Conservation (phyloP, 2,888 invertebrate species). For the Mythimna albipuncta region DNA sequence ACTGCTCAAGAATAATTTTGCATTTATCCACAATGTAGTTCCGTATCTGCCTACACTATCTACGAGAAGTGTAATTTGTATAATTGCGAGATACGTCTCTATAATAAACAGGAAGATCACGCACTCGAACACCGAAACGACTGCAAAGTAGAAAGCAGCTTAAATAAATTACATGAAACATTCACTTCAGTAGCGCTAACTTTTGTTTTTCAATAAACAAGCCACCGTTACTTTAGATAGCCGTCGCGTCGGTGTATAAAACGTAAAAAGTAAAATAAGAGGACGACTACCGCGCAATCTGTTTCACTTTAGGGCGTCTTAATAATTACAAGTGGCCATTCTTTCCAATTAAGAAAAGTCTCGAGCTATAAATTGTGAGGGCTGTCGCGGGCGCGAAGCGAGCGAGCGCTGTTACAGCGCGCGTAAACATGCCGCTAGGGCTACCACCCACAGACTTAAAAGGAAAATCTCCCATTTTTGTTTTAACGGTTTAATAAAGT, state of each 20-base stretch:
- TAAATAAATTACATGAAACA: conserved; percentile 63
- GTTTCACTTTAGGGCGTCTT: conserved; percentile 90
- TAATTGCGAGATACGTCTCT: conserved; percentile 44
- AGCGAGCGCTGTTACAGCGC: conserved; percentile 80
- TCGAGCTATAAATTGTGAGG: conserved; percentile 89
- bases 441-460: conserved; percentile 72
- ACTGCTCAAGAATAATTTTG: conserved; percentile 39
- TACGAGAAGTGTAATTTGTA: conserved; percentile 47
- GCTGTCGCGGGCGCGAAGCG: conserved; percentile 82
- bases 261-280: conserved; percentile 79
- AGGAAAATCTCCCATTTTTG: conserved; percentile 71
- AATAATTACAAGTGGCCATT: conserved; percentile 91
- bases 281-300: conserved; percentile 87
- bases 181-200: conserved; percentile 59
- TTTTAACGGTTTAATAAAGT: conserved; percentile 84
- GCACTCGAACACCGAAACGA: conserved; percentile 47
- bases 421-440: conserved; percentile 86
- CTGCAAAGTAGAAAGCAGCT: conserved; percentile 48
- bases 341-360: conserved; percentile 91
- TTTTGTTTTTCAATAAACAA: conserved; percentile 71
- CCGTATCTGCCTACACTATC: conserved; percentile 43
- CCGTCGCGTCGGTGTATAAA: conserved; percentile 75
- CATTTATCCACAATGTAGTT: conserved; percentile 32
- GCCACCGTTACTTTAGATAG: conserved; percentile 64
- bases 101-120: conserved; percentile 38